phyloP scores from a whole-genome alignment of 2,797 vertebrate genomes.

The Hafferia zeledoni region DNA sequence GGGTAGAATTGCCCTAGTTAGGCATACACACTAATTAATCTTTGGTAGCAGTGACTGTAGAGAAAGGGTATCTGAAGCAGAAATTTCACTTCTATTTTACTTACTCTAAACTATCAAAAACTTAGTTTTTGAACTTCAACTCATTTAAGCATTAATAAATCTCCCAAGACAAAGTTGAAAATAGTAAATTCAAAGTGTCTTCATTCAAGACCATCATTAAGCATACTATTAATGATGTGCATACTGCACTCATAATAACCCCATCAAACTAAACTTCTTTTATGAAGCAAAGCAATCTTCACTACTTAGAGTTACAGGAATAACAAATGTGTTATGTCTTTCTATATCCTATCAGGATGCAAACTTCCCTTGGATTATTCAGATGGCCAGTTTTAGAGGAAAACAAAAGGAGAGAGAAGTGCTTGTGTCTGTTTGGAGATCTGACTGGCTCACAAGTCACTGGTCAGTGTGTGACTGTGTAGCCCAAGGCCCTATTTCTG shows the following conservation, averaged over 20 bases:
- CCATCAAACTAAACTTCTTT: neutral
- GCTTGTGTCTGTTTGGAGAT: neutral
- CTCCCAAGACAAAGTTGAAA: neutral
- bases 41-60: neutral
- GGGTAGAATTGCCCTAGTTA: neutral
- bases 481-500: neutral
- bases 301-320: neutral
- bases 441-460: neutral
- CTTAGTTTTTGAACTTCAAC: neutral
- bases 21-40: neutral
- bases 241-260: neutral
- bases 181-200: neutral
- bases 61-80: neutral
- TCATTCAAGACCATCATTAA: neutral
- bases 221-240: neutral
- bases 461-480: neutral
- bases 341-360: neutral
- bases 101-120: neutral
- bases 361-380: neutral
- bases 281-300: neutral
- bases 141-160: neutral
- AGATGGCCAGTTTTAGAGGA: neutral
- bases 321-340: neutral
- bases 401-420: neutral
- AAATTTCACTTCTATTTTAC: neutral